phyloP scores from a whole-genome alignment of 30 jellyfish, hydroid and myxozoan genomes.

The Kudoa iwatai region DNA sequence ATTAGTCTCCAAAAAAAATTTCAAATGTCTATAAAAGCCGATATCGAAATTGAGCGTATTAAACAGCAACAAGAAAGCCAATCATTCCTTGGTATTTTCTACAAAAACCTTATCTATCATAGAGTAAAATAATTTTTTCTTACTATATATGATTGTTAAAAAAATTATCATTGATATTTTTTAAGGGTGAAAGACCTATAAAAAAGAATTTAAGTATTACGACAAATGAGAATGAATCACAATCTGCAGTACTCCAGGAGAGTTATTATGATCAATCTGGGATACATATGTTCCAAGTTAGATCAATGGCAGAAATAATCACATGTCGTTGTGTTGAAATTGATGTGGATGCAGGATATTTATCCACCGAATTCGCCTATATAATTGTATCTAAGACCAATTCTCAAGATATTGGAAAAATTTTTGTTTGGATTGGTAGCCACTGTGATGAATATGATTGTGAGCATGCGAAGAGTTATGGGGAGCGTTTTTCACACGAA shows the following conservation, averaged over 20 bases:
- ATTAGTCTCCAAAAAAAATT: too few relatives aligned
- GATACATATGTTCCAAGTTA: conserved; percentile 43
- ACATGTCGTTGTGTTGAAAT: conserved; percentile 72
- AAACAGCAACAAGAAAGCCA: too few relatives aligned
- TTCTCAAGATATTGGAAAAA: conserved; percentile 45
- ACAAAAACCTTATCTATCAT: too few relatives aligned
- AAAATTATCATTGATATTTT: too few relatives aligned
- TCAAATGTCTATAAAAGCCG: too few relatives aligned
- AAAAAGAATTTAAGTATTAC: conserved; percentile 78
- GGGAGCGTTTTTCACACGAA: neutral
- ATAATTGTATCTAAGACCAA: conserved; percentile 25
- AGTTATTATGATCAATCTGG: conserved; percentile 47
- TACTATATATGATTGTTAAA: too few relatives aligned
- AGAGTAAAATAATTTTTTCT: too few relatives aligned
- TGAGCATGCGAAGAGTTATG: neutral
- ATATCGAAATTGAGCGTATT: too few relatives aligned
- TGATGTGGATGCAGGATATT: neutral
- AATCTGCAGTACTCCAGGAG: conserved; percentile 51
- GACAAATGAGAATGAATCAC: conserved; percentile 40
- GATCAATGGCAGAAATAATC: conserved; percentile 64
- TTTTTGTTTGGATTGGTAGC: conserved; percentile 88
- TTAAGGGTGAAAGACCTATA: conserved; percentile 33
- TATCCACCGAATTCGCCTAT: conserved; percentile 2
- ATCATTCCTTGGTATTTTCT: too few relatives aligned
- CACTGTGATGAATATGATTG: too few relatives aligned